Conservation (phyloP, 92 coral and sea anemone species). For the Porites evermanni region DNA sequence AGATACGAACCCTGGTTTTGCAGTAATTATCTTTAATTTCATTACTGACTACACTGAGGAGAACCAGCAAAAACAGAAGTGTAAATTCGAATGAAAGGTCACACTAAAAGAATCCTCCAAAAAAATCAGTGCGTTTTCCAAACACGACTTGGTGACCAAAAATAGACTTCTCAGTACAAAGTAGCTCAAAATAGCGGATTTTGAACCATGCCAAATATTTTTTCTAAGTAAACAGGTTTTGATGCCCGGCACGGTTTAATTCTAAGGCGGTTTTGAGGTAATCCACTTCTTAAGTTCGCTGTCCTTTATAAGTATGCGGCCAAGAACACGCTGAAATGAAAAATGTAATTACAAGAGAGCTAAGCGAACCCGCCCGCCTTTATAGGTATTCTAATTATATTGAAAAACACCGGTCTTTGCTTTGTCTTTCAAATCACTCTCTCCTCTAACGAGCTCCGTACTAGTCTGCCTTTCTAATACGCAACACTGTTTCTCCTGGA, state of each 20-base stretch:
- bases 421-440: conserved; percentile 82
- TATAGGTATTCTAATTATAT: conserved; percentile 75
- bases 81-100: background rate
- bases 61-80: conserved; percentile 29
- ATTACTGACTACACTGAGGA: conserved; percentile 42
- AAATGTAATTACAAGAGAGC: conserved; percentile 84
- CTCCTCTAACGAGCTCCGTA: conserved; percentile 20
- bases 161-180: background rate
- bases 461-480: conserved; percentile 11
- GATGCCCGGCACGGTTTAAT: conserved; percentile 74
- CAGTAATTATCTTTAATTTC: conserved; percentile 43
- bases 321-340: conserved; percentile 80
- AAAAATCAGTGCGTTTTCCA: background rate
- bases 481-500: conserved; percentile 27
- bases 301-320: conserved; percentile 73
- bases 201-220: conserved; percentile 77
- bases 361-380: conserved; percentile 38
- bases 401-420: conserved; percentile 77
- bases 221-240: conserved; percentile 80
- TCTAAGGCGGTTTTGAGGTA: conserved; percentile 88
- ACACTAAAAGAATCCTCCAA: background rate
- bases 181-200: conserved; percentile 79
- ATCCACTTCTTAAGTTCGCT: conserved; percentile 80
- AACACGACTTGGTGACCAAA: background rate
- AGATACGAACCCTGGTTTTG: conserved; percentile 31